Evolutionary conservation across 2,888 invertebrate genomes (phyloP), one percentile per base, ranked within the genome.

Genomic region (Eurois occulta): DNA sequence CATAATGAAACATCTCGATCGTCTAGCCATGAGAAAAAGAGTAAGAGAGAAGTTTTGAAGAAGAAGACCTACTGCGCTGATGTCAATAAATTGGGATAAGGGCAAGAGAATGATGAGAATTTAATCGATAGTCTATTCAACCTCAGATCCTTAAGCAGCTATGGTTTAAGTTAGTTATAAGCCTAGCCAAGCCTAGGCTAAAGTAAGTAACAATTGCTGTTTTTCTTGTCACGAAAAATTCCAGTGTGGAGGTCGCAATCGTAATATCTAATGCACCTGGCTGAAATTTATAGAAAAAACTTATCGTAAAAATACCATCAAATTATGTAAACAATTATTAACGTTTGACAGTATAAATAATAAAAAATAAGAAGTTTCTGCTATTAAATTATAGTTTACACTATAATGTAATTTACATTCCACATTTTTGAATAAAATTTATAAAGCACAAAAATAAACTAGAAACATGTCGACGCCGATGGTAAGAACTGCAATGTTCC

Each of bases 401-500:
- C 16, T 28, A 78, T 48, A 66, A 79, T 77, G 75, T 81, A 58
- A 66, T 81, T 64, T 76, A 64, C 32, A 46, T 52, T 43, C n/a
- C 55, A 67, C 73, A 64, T 75, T 78, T 83, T 78, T 28, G 41
- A 78, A 83, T n/a, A 1, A 83, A 84, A 89, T 35, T 73, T 55
- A 86, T 77, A 75, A 88, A 85, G 70, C 80, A 78, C 55, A 62
- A 80, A 78, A 76, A 77, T 77, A 78, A 78, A 21, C 4, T 11
- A 28, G 38, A 52, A 80, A 64, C 8, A 96, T 96, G 96, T 93
- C 95, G 35, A 4, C 41, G 41, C n/a, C n/a, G 1, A n/a, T 65
- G 18, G 94, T 94, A 46, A 89, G 92, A n/a, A 94, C 93, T 75
- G 94, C 93, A 74, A 95, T 96, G 95, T 96, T 95, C 83, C 87